Conservation (phyloP, 64 coral and sea anemone genomes). For the Montipora cactus region DNA sequence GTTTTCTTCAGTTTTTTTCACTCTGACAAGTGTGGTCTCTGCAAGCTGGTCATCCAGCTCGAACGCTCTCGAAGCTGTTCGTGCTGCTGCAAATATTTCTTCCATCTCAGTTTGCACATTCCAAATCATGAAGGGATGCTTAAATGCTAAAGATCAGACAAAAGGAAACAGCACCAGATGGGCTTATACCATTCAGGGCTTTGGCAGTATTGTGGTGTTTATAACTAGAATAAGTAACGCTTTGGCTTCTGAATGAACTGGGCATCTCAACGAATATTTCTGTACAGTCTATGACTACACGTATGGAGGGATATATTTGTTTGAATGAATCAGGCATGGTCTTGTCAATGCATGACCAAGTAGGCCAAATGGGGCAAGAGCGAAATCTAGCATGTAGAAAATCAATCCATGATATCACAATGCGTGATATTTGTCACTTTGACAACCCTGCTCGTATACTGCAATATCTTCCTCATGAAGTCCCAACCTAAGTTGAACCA, state of each 20-base stretch:
- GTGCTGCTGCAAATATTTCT: no score
- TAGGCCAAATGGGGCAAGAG: conserved; percentile 57
- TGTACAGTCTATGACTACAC: conserved; percentile 31
- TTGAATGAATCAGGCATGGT: conserved; percentile 55
- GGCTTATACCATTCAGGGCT: neutral
- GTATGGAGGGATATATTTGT: conserved; percentile 12
- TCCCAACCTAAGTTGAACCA: conserved; percentile 54
- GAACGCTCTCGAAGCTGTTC: no score
- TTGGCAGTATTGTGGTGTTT: neutral
- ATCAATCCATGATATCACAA: conserved; percentile 46
- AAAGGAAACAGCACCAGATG: conserved; percentile 26
- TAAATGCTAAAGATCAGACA: neutral
- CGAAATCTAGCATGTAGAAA: conserved; percentile 37
- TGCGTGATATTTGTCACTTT: conserved; percentile 26
- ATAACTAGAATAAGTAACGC: neutral
- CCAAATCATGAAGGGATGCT: no score
- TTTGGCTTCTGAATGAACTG: conserved; percentile 26
- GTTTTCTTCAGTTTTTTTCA: no score
- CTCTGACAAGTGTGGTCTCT: no score
- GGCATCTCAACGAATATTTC: conserved; percentile 8
- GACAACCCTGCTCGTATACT: conserved; percentile 35
- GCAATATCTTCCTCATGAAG: conserved; percentile 55
- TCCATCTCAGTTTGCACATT: no score
- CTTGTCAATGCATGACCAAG: conserved; percentile 39
- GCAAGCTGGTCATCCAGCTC: no score